These are phyloP conservation scores for Corydoras maculifer DNA, from an alignment of 2,113 vertebrate species.

Conservation along the genomic window DNA sequence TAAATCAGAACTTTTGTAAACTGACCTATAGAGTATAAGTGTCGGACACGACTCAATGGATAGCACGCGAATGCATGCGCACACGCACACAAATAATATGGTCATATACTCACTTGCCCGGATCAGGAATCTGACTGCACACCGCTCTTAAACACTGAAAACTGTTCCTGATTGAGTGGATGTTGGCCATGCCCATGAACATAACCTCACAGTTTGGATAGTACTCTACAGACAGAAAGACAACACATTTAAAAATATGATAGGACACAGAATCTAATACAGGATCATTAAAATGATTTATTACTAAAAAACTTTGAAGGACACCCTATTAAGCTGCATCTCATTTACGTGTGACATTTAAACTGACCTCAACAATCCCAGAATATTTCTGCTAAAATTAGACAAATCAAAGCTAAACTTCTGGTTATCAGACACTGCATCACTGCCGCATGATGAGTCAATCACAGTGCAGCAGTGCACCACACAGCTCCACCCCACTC, in stretches of 20 bases:
- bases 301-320: no score
- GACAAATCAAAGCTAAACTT: background rate
- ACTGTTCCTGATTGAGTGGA: constrained; percentile 95
- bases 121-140: constrained; percentile 96
- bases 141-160: constrained; percentile 93
- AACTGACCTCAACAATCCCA: no score
- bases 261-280: background rate
- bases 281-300: no score
- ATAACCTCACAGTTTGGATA: constrained; percentile 97
- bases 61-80: no score
- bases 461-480: constrained; percentile 7
- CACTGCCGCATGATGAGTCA: background rate
- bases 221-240: constrained; percentile 74
- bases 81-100: no score
- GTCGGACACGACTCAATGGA: no score
- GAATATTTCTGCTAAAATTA: constrained; percentile 1
- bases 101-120: constrained; percentile 98
- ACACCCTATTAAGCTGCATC: no score
- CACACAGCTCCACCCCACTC: background rate
- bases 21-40: no score
- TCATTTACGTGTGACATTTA: no score
- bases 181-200: constrained; percentile 99
- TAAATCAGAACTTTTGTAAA: no score
- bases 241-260: background rate
- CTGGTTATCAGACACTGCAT: constrained; percentile 1